Percentiles rank a stretch among this genome's conserved stretches.
phyloP scores from a whole-genome alignment of 2,797 vertebrate species.

The Oreonectes daqikongensis region DNA sequence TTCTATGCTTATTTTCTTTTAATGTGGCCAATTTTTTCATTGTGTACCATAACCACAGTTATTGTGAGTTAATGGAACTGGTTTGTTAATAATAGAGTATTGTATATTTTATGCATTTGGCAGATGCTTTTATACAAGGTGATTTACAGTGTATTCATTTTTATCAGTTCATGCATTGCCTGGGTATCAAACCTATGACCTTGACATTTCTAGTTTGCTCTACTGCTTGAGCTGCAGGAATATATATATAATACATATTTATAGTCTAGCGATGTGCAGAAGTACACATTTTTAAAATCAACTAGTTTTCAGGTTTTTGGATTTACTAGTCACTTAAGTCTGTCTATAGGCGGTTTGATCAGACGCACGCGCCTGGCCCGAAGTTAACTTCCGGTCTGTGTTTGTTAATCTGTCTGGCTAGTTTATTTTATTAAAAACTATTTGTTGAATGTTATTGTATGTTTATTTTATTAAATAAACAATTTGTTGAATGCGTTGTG shows the following conservation, averaged over 20 bases:
- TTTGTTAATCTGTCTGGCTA: too few relatives aligned
- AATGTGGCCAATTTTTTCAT: background rate
- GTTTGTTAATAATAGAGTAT: background rate
- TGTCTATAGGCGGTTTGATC: too few relatives aligned
- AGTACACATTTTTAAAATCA: background rate
- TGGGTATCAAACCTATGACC: background rate
- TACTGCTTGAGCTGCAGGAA: background rate
- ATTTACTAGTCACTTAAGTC: background rate
- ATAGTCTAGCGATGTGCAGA: background rate
- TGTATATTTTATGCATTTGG: background rate
- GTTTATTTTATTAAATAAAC: too few relatives aligned
- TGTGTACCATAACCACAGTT: background rate
- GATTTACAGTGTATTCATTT: background rate
- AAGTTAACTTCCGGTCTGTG: too few relatives aligned
- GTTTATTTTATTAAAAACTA: too few relatives aligned
- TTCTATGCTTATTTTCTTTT: conserved; percentile 2
- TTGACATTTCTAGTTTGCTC: background rate
- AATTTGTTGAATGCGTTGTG: too few relatives aligned
- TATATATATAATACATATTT: background rate
- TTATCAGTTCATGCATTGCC: background rate
- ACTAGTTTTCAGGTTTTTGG: background rate
- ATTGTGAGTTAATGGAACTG: background rate
- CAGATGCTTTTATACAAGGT: background rate
- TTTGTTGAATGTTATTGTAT: too few relatives aligned
- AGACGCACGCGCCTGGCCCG: too few relatives aligned